A percentile compares a stretch with the other conserved stretches of the same genome.
These are phyloP conservation scores for Hirudinaria manillensis DNA, from an alignment of 2,888 invertebrate species.

Conservation along the genomic window DNA sequence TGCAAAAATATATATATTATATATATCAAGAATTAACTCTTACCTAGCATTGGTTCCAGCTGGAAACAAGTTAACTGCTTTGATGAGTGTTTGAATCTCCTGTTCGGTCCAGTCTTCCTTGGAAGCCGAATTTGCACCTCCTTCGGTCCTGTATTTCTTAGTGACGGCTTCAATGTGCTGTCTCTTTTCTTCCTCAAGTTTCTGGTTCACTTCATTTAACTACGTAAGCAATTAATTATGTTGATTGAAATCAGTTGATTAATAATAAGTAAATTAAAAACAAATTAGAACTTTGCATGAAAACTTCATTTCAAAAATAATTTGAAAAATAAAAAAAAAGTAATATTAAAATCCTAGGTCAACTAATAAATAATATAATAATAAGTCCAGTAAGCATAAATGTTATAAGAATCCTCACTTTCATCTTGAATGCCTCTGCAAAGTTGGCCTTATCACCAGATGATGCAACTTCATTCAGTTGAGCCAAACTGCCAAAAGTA, in stretches of 20 bases:
- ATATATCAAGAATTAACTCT: background rate
- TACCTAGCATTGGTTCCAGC: conserved; percentile 85
- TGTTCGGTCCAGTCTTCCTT: conserved; percentile 68
- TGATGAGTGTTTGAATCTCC: conserved; percentile 82
- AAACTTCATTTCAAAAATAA: no score
- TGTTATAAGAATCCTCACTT: background rate
- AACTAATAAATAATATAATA: no score
- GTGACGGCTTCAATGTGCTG: conserved; percentile 46
- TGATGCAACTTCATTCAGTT: conserved; percentile 7
- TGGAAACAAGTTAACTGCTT: conserved; percentile 94
- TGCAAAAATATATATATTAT: no score
- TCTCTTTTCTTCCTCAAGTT: conserved; percentile 69
- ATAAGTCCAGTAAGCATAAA: no score
- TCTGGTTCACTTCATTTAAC: conserved; percentile 61
- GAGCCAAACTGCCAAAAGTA: background rate
- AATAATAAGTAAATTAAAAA: no score
- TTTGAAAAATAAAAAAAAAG: no score
- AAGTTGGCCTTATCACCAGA: conserved; percentile 6
- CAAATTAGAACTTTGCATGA: no score
- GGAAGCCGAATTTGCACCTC: conserved; percentile 37
- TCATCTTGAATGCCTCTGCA: conserved; percentile 12
- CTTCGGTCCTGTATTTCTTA: conserved; percentile 38
- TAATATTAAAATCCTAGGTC: no score
- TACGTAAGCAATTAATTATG: conserved; percentile 32
- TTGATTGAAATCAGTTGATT: background rate